Conservation (phyloP, 2,888 invertebrate species). For the Diaprepes abbreviatus region DNA sequence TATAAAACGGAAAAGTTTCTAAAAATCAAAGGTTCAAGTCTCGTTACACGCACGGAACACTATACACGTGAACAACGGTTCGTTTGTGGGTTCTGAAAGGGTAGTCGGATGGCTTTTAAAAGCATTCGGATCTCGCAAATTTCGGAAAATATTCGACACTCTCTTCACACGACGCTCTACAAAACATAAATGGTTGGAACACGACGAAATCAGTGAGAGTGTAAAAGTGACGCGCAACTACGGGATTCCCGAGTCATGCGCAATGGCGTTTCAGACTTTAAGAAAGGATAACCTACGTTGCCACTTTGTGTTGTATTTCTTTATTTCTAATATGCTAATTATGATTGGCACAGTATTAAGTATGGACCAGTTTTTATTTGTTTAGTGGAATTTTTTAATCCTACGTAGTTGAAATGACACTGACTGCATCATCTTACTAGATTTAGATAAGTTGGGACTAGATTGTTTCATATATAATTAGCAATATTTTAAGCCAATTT, state of each 20-base stretch:
- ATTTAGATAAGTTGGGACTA: too few species aligned
- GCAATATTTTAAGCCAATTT: too few species aligned
- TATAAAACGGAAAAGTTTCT: slow-evolving; percentile 37
- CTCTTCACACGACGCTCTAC: slow-evolving; percentile 33
- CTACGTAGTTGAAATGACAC: too few species aligned
- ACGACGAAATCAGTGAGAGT: slow-evolving; percentile 52
- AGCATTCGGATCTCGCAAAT: slow-evolving; percentile 51
- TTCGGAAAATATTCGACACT: slow-evolving; percentile 18
- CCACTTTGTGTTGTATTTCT: neutral
- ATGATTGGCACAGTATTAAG: too few species aligned
- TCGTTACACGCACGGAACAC: slow-evolving; percentile 21
- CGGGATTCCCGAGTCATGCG: slow-evolving; percentile 64
- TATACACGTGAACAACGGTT: slow-evolving; percentile 14
- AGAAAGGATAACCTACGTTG: slow-evolving; percentile 12
- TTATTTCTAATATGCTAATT: too few species aligned
- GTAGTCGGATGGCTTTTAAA: slow-evolving; percentile 24
- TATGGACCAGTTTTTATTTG: too few species aligned
- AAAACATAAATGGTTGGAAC: slow-evolving; percentile 29
- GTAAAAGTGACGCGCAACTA: slow-evolving; percentile 54
- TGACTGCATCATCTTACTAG: too few species aligned
- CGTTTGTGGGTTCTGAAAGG: slow-evolving; percentile 27
- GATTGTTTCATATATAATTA: too few species aligned
- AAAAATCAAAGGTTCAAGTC: neutral
- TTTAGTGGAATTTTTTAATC: too few species aligned
- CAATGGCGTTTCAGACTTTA: slow-evolving; percentile 37